These are phyloP conservation scores for Atrina japonica DNA, from an alignment of 2,888 invertebrate genomes.

Conservation along the genomic window DNA sequence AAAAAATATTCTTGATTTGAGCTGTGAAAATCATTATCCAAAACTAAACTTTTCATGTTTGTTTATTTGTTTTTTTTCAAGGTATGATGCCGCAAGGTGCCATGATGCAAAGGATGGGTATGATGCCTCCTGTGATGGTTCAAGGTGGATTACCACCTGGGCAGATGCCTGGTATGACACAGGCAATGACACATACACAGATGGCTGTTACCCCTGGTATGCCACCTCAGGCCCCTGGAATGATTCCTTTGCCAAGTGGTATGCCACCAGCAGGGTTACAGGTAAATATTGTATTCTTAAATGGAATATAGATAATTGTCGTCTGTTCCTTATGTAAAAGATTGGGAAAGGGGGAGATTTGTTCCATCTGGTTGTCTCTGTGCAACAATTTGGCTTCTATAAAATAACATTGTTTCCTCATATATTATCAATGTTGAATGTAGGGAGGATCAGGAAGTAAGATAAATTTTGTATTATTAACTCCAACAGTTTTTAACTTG, in stretches of 20 bases:
- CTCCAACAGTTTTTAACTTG: too few species aligned
- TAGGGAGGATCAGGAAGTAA: too few species aligned
- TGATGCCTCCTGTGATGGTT: constrained; percentile 42
- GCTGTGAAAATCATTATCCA: too few species aligned
- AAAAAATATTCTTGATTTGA: too few species aligned
- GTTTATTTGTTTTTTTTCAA: too few species aligned
- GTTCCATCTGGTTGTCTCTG: too few species aligned
- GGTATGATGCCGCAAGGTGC: constrained; percentile 37
- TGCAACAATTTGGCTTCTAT: too few species aligned
- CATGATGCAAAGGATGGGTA: constrained; percentile 45
- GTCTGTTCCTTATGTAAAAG: not conserved
- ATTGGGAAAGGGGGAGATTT: too few species aligned
- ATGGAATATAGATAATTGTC: not conserved
- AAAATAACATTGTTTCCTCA: too few species aligned
- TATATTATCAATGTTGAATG: too few species aligned
- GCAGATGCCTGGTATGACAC: constrained; percentile 41
- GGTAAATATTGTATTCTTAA: constrained; percentile 14
- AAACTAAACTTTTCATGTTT: too few species aligned
- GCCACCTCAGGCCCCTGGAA: constrained; percentile 47
- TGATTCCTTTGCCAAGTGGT: constrained; percentile 43
- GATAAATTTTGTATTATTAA: too few species aligned
- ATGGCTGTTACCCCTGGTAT: constrained; percentile 39
- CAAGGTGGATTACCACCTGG: constrained; percentile 44
- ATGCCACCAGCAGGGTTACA: constrained; percentile 25
- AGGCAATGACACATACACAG: constrained; percentile 39